Base-by-base conservation (phyloP, 2,888 invertebrate genomes). In the Agrotis ipsilon region DNA sequence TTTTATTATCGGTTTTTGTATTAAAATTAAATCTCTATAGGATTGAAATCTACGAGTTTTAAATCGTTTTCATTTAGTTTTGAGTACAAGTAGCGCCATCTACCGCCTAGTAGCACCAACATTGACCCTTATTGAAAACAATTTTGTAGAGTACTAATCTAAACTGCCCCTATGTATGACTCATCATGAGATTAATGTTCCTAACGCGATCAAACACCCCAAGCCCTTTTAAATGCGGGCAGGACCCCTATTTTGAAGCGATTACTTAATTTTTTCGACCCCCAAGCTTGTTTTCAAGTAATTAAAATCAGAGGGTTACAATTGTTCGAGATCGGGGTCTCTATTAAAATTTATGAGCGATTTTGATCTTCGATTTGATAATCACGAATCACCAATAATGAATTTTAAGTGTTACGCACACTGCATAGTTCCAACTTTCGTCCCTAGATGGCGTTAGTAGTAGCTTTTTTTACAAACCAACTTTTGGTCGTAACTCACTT, bases 101-200 rank as follows among this genome's bases (percentile, higher is more conserved):
- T 78, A 48, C 0, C 21, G 43, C 9, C 48, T n/a, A 78, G 19
- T 69, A 78, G 68, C n/a, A 3, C 14, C 13, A 67, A 24, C 18
- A 39, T 6, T 11, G 27, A 62, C 46, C 39, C 32, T 49, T 59
- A 63, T 69, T 59, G 24, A 63, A 82, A 75, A 64, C 45, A 68
- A 75, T 78, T 74, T 72, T 48, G 63, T 59, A 77, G 59, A 74
- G 70, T 64, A 67, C 62, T 68, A 55, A 78, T 59, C 52, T 69
- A 48, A 75, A 74, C 70, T 74, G 45, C 83, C 78, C 82, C 64
- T 78, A 82, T 82, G 78, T 82, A 80, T 80, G 82, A 78, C 57
- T 80, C 71, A 74, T 73, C 76, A 69, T 73, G 43, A 69, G 74
- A 66, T 75, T 75, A 81, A 67, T 49, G 24, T 60, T 58, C 54